These are phyloP conservation scores for Chrysolina oricalcia DNA, from an alignment of 2,888 invertebrate species.

Conservation along the genomic window DNA sequence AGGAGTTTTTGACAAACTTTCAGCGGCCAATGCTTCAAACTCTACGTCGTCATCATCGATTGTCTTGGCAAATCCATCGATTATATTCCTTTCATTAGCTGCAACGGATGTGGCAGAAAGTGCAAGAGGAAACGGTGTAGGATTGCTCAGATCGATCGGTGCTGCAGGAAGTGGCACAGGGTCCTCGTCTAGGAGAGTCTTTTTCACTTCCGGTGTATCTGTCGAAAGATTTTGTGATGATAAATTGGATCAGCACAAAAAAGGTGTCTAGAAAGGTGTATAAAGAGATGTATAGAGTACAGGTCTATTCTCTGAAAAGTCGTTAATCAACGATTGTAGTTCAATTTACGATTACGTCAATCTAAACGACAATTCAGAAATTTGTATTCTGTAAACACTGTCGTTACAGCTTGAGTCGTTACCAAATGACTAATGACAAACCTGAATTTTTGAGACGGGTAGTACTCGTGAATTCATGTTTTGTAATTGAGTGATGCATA, in stretches of 20 bases:
- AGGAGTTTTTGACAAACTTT: slow-evolving; percentile 78
- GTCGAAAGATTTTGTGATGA: not conserved
- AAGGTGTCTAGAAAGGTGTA: no score
- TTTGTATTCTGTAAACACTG: no score
- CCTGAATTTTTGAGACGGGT: no score
- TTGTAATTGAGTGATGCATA: no score
- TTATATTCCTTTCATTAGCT: slow-evolving; percentile 56
- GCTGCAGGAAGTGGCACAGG: slow-evolving; percentile 78
- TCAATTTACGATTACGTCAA: no score
- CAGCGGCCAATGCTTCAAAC: slow-evolving; percentile 85
- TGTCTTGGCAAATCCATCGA: slow-evolving; percentile 72
- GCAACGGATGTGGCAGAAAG: slow-evolving; percentile 35
- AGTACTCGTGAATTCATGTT: no score
- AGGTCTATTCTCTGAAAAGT: no score
- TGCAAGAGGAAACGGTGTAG: slow-evolving; percentile 68
- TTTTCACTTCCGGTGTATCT: slow-evolving; percentile 69
- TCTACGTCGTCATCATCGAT: slow-evolving; percentile 82
- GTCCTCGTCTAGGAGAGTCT: slow-evolving; percentile 84
- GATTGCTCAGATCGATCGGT: slow-evolving; percentile 82
- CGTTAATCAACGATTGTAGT: no score
- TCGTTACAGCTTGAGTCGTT: no score
- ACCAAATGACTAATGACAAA: no score
- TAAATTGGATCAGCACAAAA: not conserved
- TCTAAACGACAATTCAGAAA: no score
- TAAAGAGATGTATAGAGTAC: no score